phyloP scores from a whole-genome alignment of 1,140 invertebrate genomes.

The Dendrolimus kikuchii region DNA sequence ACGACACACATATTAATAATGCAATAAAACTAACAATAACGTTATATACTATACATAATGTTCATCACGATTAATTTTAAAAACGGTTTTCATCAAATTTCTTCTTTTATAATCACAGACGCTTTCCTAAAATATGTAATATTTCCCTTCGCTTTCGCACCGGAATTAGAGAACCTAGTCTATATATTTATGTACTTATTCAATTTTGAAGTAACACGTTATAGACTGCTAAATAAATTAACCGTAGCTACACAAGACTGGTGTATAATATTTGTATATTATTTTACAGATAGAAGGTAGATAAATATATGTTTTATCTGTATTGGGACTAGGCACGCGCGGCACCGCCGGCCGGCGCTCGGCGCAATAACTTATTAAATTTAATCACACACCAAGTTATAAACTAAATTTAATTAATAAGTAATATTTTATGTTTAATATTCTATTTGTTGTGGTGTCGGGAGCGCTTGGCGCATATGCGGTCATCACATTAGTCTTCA shows the following conservation, averaged over 20 bases:
- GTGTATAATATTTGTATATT: conserved; percentile 54
- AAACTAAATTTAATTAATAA: conserved; percentile 63
- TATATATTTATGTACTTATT: conserved; percentile 40
- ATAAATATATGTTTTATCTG: conserved; percentile 63
- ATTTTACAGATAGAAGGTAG: conserved; percentile 59
- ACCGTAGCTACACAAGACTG: conserved; percentile 58
- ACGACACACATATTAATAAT: conserved; percentile 21
- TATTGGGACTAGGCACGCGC: conserved; percentile 65
- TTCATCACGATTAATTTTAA: conserved; percentile 53
- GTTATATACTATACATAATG: conserved; percentile 41
- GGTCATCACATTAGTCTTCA: conserved; percentile 26
- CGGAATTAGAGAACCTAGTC: conserved; percentile 51
- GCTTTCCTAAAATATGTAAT: conserved; percentile 69
- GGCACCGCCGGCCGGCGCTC: conserved; percentile 41
- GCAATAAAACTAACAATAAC: conserved; percentile 41
- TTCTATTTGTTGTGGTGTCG: conserved; percentile 37
- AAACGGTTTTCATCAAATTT: conserved; percentile 62
- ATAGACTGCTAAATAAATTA: conserved; percentile 63
- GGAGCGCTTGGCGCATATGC: conserved; percentile 44
- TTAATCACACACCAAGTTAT: conserved; percentile 68
- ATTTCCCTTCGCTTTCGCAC: conserved; percentile 48
- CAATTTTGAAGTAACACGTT: conserved; percentile 47
- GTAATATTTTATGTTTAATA: conserved; percentile 53
- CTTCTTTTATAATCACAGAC: conserved; percentile 69
- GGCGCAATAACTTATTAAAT: conserved; percentile 65